Evolutionary conservation across 2,888 invertebrate species (phyloP), one percentile per base, ranked within the genome.

Genomic region (Prosopocoilus inquinatus): DNA sequence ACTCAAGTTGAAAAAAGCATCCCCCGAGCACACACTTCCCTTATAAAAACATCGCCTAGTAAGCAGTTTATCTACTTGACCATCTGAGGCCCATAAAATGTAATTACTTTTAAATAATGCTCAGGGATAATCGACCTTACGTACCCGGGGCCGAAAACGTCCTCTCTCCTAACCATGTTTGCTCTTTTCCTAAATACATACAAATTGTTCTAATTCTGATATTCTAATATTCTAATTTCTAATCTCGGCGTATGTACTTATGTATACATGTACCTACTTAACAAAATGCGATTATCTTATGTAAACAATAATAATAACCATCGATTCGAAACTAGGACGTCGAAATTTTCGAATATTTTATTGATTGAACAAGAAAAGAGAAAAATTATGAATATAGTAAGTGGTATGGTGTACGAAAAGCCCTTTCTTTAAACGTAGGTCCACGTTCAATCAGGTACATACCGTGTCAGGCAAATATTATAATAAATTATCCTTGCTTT

Each of bases 21-120:
- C 11, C 11, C 38, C 38, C 9, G 11, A 38, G 38, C 11, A 13
- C 5, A 13, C 9, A 11, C 7, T 5, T 12, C 12, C 38, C 38
- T 7, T 1, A 38, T 38, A 13, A 38, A 38, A 38, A 38, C 38
- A 45, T 45, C 50, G 50, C 54, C 50, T 56, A 52, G 56, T 56
- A 56, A 56, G 56, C 56, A 56, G 50, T 56, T 56, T 56, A 56
- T 56, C 56, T 51, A 47, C 51, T 51, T 47, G 56, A 52, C 56
- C 56, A 56, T 56, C 56, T 56, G 56, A 56, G 51, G 52, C 56
- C 56, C 48, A 56, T 56, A 56, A 55, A 56, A 56, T 52, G 56
- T 56, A 56, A 56, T 56, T 56, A 56, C 52, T 56, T 56, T 52
- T 56, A 56, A 56, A 56, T 56, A 56, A 56, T 52, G 56, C 48